Evolutionary conservation across 2,113 vertebrate genomes (phyloP), one percentile per base, ranked within the genome.

Genomic region (Triplophysa siluroides): DNA sequence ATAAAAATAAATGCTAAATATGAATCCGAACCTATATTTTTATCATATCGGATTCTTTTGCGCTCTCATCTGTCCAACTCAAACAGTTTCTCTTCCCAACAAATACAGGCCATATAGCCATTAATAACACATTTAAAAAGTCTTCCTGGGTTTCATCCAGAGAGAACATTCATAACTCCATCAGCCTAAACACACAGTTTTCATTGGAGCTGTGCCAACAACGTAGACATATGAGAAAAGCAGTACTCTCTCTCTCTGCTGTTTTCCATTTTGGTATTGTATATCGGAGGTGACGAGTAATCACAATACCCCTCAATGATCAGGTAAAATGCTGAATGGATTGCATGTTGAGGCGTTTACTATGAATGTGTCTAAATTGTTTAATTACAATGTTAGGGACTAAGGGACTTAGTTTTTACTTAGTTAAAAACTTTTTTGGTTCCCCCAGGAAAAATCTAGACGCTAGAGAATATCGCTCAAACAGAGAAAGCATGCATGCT

Each of bases 51-150:
- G 72, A 81, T 63, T 81, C 50, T 72, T 83, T 85, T 67, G 52
- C 67, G 70, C 63, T 47, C 24, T 61, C 81, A 23, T 54, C 54
- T 60, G 33, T 78, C 83, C 85, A 85, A 84, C 70, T 47, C 66
- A 86, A 83, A 84, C 73, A 83, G 58, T 78, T 76, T 47, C 38
- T 26, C 72, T 50, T 76, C 78, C 75, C 80, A 82, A 85, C 63
- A 58, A 58, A 80, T 74, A 76, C 78, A 82, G 78, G 43, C 62
- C 54, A 33, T 63, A 71, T 66, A 29, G 83, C 83, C 86, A 86
- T 85, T 85, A 86, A 86, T 82, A 86, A 87, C 79, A 85, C 52
- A 83, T 72, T 85, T 81, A 81, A 78, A 84, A 83, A 81, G 68
- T 80, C 78, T 83, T 78, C 52, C 74, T 82, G 71, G 73, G 69